Evolutionary conservation across 2,888 invertebrate genomes (phyloP).

Genomic region (Gandaritis pyraliata): DNA sequence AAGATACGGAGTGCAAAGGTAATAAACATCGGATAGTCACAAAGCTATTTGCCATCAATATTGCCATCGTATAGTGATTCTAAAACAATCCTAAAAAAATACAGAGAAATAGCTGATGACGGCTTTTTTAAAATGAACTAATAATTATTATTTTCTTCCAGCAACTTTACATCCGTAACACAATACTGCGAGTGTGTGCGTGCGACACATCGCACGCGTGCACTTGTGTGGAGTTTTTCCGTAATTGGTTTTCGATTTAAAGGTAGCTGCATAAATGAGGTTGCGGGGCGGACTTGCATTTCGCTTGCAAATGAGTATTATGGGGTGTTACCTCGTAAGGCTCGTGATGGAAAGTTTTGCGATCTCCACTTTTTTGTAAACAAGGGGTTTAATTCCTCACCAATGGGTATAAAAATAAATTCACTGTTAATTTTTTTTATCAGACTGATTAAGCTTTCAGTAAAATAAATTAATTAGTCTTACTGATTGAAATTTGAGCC

Average conservation of each 20-base stretch:
- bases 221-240: constrained; percentile 72
- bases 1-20: no score
- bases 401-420: neutral
- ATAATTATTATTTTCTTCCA: constrained; percentile 30
- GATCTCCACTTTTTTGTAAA: neutral
- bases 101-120: no score
- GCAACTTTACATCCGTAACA: constrained; percentile 25
- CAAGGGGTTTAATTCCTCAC: neutral
- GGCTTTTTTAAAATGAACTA: no score
- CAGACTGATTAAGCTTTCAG: no score
- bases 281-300: constrained; percentile 44
- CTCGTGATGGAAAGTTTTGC: constrained; percentile 21
- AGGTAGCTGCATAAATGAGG: constrained; percentile 52
- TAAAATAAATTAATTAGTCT: no score
- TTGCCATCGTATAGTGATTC: no score
- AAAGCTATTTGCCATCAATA: no score
- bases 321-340: constrained; percentile 30
- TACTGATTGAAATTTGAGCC: no score
- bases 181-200: constrained; percentile 50
- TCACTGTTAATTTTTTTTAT: no score
- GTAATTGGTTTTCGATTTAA: constrained; percentile 81
- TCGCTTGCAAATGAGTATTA: constrained; percentile 42
- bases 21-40: no score
- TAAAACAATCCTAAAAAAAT: no score
- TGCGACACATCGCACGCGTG: constrained; percentile 56